These are phyloP conservation scores for Pediacus dermestoides DNA, from an alignment of 2,888 invertebrate species.

Conservation along the genomic window DNA sequence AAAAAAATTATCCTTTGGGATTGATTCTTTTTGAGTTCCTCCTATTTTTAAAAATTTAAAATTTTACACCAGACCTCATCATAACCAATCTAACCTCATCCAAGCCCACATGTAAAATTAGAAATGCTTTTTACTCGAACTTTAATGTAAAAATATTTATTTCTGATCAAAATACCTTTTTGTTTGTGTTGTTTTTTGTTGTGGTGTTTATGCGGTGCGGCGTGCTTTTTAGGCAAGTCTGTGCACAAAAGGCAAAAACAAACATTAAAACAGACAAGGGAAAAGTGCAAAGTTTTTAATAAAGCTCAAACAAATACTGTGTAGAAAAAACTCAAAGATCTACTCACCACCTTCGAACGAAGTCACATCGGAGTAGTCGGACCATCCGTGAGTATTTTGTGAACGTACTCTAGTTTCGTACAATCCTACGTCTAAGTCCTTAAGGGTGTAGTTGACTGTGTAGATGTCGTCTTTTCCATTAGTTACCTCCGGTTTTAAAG, in stretches of 20 bases:
- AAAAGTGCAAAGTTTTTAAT: too few relatives aligned
- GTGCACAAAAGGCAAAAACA: constrained; percentile 29
- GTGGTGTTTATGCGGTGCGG: constrained; percentile 35
- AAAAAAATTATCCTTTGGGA: too few relatives aligned
- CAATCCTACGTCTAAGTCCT: constrained; percentile 44
- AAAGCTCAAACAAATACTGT: too few relatives aligned
- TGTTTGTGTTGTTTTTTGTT: constrained; percentile 39
- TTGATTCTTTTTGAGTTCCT: too few relatives aligned
- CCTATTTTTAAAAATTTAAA: too few relatives aligned
- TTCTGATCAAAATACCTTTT: too few relatives aligned
- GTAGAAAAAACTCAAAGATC: constrained; percentile 11
- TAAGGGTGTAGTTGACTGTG: constrained; percentile 45
- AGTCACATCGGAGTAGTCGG: constrained; percentile 44
- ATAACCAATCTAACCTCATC: too few relatives aligned
- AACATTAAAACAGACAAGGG: constrained; percentile 22
- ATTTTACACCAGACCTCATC: too few relatives aligned
- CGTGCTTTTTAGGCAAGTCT: constrained; percentile 37
- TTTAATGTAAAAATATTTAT: too few relatives aligned
- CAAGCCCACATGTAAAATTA: too few relatives aligned
- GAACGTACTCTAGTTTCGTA: constrained; percentile 50
- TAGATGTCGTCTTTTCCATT: constrained; percentile 39
- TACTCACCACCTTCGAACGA: constrained; percentile 47
- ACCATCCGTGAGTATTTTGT: constrained; percentile 51
- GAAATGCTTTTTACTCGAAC: too few relatives aligned
- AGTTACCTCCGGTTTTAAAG: constrained; percentile 38